Evolutionary conservation across 2,797 vertebrate genomes (phyloP).

Genomic region (Atherinosoma microstoma): DNA sequence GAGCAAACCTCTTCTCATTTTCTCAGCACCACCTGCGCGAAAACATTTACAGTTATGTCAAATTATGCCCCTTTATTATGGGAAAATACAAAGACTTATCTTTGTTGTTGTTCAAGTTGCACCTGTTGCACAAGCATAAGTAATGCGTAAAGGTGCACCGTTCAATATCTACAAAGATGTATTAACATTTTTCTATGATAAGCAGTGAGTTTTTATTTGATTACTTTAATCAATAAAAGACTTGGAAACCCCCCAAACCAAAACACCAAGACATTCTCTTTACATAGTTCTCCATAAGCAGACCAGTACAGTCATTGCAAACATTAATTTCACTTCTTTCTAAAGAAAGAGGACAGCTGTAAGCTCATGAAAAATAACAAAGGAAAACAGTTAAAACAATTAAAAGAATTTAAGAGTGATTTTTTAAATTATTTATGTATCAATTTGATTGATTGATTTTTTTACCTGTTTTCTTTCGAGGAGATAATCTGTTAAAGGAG

Average conservation of each 20-base stretch:
- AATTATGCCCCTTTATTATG: background rate
- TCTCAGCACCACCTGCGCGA: slow-evolving; percentile 63
- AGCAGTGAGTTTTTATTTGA: background rate
- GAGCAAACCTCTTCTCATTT: slow-evolving; percentile 84
- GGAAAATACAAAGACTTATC: background rate
- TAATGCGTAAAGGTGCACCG: slow-evolving; percentile 58
- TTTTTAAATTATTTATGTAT: background rate
- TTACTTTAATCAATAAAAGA: background rate
- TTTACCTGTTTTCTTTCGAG: slow-evolving; percentile 68
- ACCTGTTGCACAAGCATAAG: slow-evolving; percentile 11
- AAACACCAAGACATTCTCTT: background rate
- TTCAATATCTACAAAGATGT: background rate
- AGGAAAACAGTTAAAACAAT: background rate
- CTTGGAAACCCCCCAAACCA: background rate
- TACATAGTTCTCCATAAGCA: background rate
- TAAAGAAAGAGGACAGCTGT: background rate
- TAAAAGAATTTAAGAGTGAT: background rate
- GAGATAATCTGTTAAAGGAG: slow-evolving; percentile 31
- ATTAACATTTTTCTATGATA: no score
- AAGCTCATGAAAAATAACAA: background rate
- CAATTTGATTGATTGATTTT: background rate
- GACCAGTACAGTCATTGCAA: background rate
- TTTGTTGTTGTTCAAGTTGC: background rate
- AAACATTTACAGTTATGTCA: slow-evolving; percentile 3
- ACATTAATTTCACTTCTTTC: background rate